Evolutionary conservation across 2,888 invertebrate genomes (phyloP).

Genomic region (Tinea pellionella): DNA sequence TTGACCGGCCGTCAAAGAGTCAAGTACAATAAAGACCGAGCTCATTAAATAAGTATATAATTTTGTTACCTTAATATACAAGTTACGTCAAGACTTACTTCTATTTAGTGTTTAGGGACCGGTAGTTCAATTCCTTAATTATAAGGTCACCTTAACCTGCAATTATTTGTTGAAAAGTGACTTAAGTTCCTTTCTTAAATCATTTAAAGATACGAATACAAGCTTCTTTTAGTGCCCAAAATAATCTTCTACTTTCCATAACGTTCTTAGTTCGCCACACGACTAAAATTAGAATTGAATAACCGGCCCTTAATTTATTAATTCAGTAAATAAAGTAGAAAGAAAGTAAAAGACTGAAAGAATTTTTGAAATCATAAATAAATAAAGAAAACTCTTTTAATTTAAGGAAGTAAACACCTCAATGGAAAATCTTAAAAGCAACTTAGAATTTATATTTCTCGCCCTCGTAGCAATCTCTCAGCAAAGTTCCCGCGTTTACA

Average conservation of each 20-base stretch:
- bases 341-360: too few species aligned
- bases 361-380: not conserved
- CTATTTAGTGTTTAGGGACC: not conserved
- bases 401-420: not conserved
- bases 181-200: too few species aligned
- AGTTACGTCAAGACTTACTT: not conserved
- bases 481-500: conserved; percentile 6
- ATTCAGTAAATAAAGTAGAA: too few species aligned
- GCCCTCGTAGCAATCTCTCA: not conserved
- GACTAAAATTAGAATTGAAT: too few species aligned
- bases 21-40: not conserved
- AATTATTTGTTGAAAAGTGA: too few species aligned
- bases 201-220: too few species aligned
- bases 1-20: conserved; percentile 8
- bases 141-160: too few species aligned
- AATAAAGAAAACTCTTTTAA: not conserved
- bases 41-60: conserved; percentile 6
- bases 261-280: too few species aligned
- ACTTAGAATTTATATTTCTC: conserved; percentile 6
- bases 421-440: not conserved
- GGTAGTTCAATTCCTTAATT: too few species aligned
- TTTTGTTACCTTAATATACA: not conserved
- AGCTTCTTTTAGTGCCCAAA: too few species aligned
- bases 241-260: too few species aligned
- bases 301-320: too few species aligned